A percentile compares a stretch with the other conserved stretches of the same genome.
These are phyloP conservation scores for Microctonus aethiopoides DNA, from an alignment of 2,888 invertebrate genomes.

Conservation along the genomic window DNA sequence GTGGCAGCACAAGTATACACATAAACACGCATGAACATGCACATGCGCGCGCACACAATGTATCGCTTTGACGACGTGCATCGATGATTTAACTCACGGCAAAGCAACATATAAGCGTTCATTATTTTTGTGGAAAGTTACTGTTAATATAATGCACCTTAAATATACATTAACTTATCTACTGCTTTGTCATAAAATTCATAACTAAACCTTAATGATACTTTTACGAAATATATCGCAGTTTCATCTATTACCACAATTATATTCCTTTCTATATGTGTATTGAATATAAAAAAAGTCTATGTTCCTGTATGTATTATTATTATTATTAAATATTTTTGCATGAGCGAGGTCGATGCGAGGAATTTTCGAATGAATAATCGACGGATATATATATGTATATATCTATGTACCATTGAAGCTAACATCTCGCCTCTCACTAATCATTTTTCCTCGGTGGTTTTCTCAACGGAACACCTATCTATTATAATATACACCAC, in stretches of 20 bases:
- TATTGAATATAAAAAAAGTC: neutral
- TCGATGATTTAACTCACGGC: neutral
- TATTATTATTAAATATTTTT: neutral
- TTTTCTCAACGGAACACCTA: neutral
- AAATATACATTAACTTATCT: constrained; percentile 13
- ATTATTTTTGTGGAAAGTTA: constrained; percentile 14
- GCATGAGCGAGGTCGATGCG: constrained; percentile 24
- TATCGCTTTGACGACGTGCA: neutral
- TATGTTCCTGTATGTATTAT: neutral
- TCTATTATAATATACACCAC: neutral
- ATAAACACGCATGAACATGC: neutral
- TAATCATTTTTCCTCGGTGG: neutral
- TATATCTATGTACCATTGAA: neutral
- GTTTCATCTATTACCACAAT: neutral
- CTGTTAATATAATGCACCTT: constrained; percentile 1
- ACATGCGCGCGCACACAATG: neutral
- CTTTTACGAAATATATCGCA: neutral
- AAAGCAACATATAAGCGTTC: neutral
- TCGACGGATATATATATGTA: constrained; percentile 39
- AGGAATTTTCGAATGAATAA: constrained; percentile 57
- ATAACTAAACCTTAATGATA: neutral
- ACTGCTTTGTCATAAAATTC: neutral
- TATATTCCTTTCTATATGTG: neutral
- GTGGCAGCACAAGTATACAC: constrained; percentile 54
- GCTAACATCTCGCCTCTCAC: neutral